These are phyloP conservation scores for Cochlearius cochlearius DNA, from an alignment of 2,113 vertebrate genomes.

Conservation along the genomic window DNA sequence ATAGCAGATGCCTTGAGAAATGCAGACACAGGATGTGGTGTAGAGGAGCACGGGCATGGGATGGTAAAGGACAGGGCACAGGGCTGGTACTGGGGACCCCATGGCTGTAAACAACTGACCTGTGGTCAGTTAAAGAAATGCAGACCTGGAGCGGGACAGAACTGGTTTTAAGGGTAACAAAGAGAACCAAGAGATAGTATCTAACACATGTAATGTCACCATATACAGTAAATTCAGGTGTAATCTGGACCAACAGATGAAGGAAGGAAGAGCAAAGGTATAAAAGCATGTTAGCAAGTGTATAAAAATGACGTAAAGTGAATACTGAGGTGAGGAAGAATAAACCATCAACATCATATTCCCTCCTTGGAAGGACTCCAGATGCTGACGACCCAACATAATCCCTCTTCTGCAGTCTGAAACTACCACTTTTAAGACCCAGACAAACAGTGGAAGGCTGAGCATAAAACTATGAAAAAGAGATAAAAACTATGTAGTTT, in stretches of 20 bases:
- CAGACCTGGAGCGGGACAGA: not conserved
- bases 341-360: not conserved
- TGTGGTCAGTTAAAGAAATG: not conserved
- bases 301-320: not conserved
- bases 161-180: not conserved
- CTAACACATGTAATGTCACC: not conserved
- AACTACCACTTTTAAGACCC: not conserved
- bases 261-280: not conserved
- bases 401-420: not conserved
- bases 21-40: not conserved
- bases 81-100: fast-evolving
- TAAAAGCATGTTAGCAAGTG: not conserved
- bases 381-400: not conserved
- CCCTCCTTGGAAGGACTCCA: not conserved
- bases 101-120: not conserved
- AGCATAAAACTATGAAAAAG: not conserved
- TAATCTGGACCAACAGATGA: not conserved
- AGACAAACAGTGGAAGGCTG: not conserved
- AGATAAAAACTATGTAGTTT: fast-evolving
- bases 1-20: not conserved
- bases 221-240: not conserved
- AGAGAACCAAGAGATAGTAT: not conserved
- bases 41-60: not conserved
- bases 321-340: not conserved
- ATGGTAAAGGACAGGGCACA: not conserved